Percentiles rank a stretch among this genome's conserved stretches.
phyloP scores from a whole-genome alignment of 2,113 vertebrate genomes.

The Colinus virginianus region DNA sequence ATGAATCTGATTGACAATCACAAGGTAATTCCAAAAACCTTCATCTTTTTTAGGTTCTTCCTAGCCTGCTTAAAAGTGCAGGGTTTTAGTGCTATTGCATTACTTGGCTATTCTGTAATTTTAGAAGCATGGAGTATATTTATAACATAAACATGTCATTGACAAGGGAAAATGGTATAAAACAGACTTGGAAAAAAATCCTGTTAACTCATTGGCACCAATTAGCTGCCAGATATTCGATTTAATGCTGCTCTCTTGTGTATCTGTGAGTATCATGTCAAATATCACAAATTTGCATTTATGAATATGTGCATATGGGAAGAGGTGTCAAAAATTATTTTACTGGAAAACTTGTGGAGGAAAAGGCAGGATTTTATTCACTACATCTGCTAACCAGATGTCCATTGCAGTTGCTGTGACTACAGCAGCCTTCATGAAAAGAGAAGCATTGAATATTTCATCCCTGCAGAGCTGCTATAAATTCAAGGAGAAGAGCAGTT shows the following conservation, averaged over 20 bases:
- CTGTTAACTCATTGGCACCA: not conserved
- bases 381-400: not conserved
- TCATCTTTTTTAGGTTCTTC: not conserved
- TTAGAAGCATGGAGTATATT: not conserved
- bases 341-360: not conserved
- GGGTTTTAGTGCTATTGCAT: not conserved
- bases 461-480: not conserved
- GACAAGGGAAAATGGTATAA: not conserved
- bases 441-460: not conserved
- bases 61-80: not conserved
- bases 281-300: not conserved
- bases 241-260: not conserved
- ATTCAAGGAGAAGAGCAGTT: not conserved
- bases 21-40: constrained; percentile 85
- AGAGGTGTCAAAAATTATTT: not conserved
- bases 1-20: constrained; percentile 98
- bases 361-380: not conserved
- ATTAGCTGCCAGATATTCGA: not conserved
- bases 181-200: not conserved
- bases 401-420: not conserved
- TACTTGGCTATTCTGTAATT: not conserved
- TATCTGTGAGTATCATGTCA: not conserved
- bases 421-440: not conserved
- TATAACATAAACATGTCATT: not conserved
- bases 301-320: not conserved